Percentiles rank a stretch among this genome's conserved stretches.
These are phyloP conservation scores for Drosophila baimaii DNA, from an alignment of 1,140 invertebrate species.

Conservation along the genomic window DNA sequence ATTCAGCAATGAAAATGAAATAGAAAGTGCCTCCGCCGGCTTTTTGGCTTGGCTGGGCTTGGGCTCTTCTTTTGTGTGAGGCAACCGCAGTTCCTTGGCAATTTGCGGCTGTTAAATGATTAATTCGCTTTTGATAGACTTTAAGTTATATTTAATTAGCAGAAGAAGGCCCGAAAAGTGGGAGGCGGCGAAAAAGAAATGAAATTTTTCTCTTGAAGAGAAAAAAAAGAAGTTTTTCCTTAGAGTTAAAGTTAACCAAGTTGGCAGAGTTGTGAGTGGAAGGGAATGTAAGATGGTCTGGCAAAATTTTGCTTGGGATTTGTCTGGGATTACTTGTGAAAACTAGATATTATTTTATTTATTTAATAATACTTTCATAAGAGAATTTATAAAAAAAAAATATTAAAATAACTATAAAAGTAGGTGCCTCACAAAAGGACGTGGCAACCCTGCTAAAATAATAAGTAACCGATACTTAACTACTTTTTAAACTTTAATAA, in stretches of 20 bases:
- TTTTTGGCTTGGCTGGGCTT: conserved; percentile 28
- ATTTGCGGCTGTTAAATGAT: conserved; percentile 68
- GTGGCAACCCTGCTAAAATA: too few relatives aligned
- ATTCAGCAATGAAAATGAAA: conserved; percentile 65
- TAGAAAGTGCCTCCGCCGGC: conserved; percentile 46
- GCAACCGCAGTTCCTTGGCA: conserved; percentile 33
- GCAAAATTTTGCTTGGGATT: neutral
- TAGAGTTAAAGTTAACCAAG: neutral
- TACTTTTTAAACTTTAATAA: too few relatives aligned
- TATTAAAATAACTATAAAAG: too few relatives aligned
- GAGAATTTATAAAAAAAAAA: too few relatives aligned
- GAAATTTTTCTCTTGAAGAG: neutral
- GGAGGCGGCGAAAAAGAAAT: neutral
- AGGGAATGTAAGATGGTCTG: neutral
- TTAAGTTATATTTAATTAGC: conserved; percentile 74
- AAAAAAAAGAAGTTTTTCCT: neutral
- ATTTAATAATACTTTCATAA: too few relatives aligned
- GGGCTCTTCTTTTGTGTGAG: conserved; percentile 14
- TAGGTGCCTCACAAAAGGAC: too few relatives aligned
- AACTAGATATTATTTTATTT: too few relatives aligned
- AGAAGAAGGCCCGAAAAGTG: neutral
- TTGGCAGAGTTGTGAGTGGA: neutral
- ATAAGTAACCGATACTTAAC: too few relatives aligned
- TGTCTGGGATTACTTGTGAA: neutral
- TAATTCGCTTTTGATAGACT: conserved; percentile 76